Evolutionary conservation across 2,113 vertebrate genomes (phyloP), one percentile per base, ranked within the genome.

Genomic region (Aythya baeri): DNA sequence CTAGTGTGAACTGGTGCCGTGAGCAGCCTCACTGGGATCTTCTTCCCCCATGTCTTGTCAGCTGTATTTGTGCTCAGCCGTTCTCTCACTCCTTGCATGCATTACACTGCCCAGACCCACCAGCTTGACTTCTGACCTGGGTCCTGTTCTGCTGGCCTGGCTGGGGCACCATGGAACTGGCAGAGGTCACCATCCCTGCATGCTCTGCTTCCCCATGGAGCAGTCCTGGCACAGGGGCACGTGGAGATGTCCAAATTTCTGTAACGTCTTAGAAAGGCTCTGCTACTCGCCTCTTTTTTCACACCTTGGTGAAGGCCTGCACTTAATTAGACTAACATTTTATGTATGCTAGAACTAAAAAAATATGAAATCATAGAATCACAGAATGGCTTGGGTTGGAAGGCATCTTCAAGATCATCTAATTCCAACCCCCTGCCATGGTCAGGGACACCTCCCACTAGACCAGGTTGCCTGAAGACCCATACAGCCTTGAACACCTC

Each of bases 1-100:
- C 41, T 52, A 32, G 34, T 17, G n/a, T 43, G 44, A 20, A 65
- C 21, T 0, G 1, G 36, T 44, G 32, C 25, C 12, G 11, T 11
- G 23, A 62, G 58, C 31, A 8, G 26, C 54, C 29, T 55, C 2
- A 0, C 54, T 32, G 31, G 29, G 29, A 27, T 29, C 18, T 29
- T 77, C 23, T 38, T 8, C 9, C 10, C 13, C 15, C 49, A 31
- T 0, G 2, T 5, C 29, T 43, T 59, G 66, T 41, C 18, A 50
- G 41, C 43, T 7, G 34, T 3, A 0, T 27, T 26, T 26, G 25
- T 1, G 10, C 34, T 74, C 38, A 27, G 22, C 27, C n/a, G n/a
- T 80, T 57, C 41, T 75, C 38, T 74, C 2, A 2, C 54, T 61
- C 17, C 18, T 17, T 0, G 4, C 26, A 8, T 4, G 12, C 3